Evolutionary conservation across 2,888 invertebrate species (phyloP).

Genomic region (Pteria penguin): DNA sequence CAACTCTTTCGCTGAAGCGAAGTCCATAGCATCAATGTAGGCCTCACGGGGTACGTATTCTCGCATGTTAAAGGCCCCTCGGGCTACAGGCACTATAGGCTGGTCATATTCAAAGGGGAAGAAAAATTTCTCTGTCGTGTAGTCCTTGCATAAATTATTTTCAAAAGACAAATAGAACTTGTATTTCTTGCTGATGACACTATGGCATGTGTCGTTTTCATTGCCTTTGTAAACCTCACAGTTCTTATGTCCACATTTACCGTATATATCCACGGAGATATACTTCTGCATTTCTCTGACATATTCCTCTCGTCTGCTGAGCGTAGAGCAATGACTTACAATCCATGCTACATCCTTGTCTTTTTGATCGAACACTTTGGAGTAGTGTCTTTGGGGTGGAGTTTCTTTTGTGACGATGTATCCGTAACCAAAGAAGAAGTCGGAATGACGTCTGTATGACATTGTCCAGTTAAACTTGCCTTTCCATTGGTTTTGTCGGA

Average conservation of each 20-base stretch:
- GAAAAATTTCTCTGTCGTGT: constrained; percentile 55
- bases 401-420: background rate
- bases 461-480: constrained; percentile 12
- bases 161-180: constrained; percentile 59
- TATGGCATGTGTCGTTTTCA: constrained; percentile 15
- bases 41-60: constrained; percentile 3
- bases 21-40: constrained; percentile 1
- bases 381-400: background rate
- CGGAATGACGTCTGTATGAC: constrained; percentile 10
- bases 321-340: constrained; percentile 11
- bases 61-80: background rate
- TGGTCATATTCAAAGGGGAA: background rate
- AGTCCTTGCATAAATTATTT: constrained; percentile 55
- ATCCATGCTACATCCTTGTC: constrained; percentile 17
- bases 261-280: background rate
- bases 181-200: constrained; percentile 23
- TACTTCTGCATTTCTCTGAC: constrained; percentile 1
- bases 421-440: constrained; percentile 15
- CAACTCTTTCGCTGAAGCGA: background rate
- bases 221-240: constrained; percentile 10
- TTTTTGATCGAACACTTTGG: constrained; percentile 1
- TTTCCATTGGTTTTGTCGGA: background rate
- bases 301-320: constrained; percentile 10
- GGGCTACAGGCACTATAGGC: constrained; percentile 10
- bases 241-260: background rate